phyloP scores from a whole-genome alignment of 1,140 invertebrate species.

The Brachionus sp. region DNA sequence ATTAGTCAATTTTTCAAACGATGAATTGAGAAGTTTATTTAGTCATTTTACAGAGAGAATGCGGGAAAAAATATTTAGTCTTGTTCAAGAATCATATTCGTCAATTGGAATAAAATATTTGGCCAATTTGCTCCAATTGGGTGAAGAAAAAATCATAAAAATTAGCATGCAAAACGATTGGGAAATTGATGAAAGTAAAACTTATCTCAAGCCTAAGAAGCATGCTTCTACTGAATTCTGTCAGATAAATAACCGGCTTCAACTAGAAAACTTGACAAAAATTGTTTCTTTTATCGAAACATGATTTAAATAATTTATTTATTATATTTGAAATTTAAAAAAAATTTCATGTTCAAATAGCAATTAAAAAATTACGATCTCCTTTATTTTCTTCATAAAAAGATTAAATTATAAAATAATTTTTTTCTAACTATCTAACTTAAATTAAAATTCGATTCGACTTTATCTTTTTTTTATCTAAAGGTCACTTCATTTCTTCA shows the following conservation, averaged over 20 bases:
- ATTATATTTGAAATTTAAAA: too few species aligned
- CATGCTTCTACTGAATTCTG: not conserved
- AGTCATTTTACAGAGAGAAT: not conserved
- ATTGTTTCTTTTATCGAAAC: constrained; percentile 17
- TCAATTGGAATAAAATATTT: constrained; percentile 4
- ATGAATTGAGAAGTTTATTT: not conserved
- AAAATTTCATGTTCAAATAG: too few species aligned
- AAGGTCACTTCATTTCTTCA: too few species aligned
- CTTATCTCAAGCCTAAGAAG: not conserved
- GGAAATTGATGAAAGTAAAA: not conserved
- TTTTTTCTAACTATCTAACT: too few species aligned
- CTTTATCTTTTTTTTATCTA: too few species aligned
- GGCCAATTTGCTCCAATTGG: not conserved
- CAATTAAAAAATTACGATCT: too few species aligned
- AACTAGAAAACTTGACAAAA: not conserved
- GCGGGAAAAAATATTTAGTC: constrained; percentile 8
- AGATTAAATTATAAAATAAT: too few species aligned
- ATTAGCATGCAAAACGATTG: not conserved
- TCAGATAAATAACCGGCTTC: not conserved
- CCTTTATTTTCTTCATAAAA: too few species aligned
- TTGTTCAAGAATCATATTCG: not conserved
- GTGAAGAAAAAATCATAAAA: not conserved
- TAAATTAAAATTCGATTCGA: too few species aligned
- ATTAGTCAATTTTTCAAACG: not conserved
- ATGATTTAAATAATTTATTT: not conserved